Conservation (phyloP, 2,113 vertebrate genomes). For the Meleagris gallopavo region DNA sequence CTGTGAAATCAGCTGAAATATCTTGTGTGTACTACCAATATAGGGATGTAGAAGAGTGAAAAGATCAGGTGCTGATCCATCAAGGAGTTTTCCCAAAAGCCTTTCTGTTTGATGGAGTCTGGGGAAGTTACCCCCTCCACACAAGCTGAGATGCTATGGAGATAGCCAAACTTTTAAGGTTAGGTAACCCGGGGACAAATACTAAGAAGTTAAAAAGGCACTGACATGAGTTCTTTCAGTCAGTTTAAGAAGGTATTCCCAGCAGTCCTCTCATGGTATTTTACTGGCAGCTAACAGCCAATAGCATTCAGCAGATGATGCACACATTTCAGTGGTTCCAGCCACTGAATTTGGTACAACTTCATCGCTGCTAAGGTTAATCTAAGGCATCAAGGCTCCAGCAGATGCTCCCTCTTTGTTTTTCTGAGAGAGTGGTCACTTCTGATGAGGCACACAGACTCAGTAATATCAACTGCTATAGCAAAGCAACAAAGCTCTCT, state of each 20-base stretch:
- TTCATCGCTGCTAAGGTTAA: background rate
- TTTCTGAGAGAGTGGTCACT: background rate
- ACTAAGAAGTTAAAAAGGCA: background rate
- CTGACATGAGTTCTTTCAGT: background rate
- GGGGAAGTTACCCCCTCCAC: background rate
- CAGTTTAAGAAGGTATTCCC: background rate
- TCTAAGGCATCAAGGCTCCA: background rate
- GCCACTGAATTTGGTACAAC: background rate
- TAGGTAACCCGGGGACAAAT: background rate
- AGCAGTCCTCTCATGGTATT: background rate
- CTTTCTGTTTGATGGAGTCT: background rate
- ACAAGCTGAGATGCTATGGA: background rate
- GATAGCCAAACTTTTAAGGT: background rate
- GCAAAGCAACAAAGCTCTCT: background rate
- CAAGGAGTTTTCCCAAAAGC: background rate
- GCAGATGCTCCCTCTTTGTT: background rate
- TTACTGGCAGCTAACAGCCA: background rate
- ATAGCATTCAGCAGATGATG: background rate
- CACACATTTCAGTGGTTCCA: background rate
- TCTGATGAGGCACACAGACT: background rate
- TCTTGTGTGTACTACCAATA: background rate
- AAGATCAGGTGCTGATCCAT: background rate
- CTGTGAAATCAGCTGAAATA: background rate
- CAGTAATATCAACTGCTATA: background rate
- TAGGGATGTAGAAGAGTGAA: background rate